These are phyloP conservation scores for Oreochromis aureus DNA, from an alignment of 2,113 vertebrate genomes.

Conservation along the genomic window DNA sequence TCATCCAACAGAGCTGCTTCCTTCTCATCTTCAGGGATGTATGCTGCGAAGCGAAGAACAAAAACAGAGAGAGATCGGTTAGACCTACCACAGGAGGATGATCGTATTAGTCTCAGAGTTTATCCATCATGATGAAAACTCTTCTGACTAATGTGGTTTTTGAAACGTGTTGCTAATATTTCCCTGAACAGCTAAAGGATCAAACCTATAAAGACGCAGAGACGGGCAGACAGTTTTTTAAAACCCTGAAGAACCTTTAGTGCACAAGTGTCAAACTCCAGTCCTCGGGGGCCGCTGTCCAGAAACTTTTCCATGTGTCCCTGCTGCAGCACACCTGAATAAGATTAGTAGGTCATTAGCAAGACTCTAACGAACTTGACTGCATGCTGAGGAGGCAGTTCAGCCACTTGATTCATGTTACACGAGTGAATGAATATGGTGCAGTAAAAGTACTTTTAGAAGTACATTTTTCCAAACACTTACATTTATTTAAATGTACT, in stretches of 20 bases:
- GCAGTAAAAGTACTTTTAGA: background rate
- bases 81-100: background rate
- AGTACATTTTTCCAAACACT: background rate
- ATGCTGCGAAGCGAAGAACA: conserved; percentile 77
- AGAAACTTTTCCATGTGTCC: background rate
- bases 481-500: background rate
- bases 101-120: background rate
- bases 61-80: conserved; percentile 35
- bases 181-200: background rate
- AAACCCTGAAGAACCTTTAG: background rate
- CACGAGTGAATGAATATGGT: background rate
- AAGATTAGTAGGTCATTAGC: background rate
- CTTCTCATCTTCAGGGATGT: conserved; percentile 93
- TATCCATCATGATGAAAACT: background rate
- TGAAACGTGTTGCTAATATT: background rate
- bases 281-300: background rate
- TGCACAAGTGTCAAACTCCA: background rate
- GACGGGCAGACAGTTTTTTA: background rate
- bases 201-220: background rate
- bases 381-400: background rate
- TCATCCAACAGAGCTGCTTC: conserved; percentile 88
- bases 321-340: background rate
- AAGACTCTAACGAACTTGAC: background rate
- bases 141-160: background rate
- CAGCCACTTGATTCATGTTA: background rate